Conservation (phyloP, 2,113 vertebrate species). For the Recurvirostra avosetta region DNA sequence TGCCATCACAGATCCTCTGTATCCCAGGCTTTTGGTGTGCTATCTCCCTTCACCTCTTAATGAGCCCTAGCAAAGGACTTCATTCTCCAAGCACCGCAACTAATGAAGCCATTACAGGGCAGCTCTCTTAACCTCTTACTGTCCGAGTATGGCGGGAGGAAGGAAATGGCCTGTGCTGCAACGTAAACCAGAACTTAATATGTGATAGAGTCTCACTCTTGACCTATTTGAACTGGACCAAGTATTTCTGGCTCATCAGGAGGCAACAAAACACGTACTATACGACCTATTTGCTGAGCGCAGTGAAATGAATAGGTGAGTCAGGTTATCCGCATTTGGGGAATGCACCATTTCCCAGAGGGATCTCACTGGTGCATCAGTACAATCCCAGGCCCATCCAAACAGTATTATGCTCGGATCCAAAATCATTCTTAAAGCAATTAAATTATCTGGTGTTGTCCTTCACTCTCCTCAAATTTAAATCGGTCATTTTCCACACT, state of each 20-base stretch:
- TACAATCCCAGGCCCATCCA: not conserved
- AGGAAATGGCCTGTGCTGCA: not conserved
- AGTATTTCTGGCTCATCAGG: not conserved
- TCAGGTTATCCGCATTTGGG: not conserved
- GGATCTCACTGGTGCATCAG: not conserved
- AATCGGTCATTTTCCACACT: not conserved
- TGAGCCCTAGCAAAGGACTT: not conserved
- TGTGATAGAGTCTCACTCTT: not conserved
- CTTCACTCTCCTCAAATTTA: not conserved
- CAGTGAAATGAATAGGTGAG: not conserved
- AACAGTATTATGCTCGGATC: not conserved
- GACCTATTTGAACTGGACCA: not conserved
- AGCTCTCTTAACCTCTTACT: not conserved
- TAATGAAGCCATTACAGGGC: not conserved
- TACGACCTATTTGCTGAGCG: not conserved
- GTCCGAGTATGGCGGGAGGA: not conserved
- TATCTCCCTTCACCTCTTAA: not conserved
- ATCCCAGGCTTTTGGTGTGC: not conserved
- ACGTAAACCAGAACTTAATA: not conserved
- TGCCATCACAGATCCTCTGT: not conserved
- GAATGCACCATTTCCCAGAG: not conserved
- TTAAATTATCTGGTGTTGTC: not conserved
- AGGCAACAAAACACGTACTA: not conserved
- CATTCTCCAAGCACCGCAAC: not conserved
- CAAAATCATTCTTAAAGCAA: not conserved